A percentile compares a stretch with the other conserved stretches of the same genome.
phyloP scores from a whole-genome alignment of 2,888 invertebrate species.

The Drosophila emarginata region DNA sequence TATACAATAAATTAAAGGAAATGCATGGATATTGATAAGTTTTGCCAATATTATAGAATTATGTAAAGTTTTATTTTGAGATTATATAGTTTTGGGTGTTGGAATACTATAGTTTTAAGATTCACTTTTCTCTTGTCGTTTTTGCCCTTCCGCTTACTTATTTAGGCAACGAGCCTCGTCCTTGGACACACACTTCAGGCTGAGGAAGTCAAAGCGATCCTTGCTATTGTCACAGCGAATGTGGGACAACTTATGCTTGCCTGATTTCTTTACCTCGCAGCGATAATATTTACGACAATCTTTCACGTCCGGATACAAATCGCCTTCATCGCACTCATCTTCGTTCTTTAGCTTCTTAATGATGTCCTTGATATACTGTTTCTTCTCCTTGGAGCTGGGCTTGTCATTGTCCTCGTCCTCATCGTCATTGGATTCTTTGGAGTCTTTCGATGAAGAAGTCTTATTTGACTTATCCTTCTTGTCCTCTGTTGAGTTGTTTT shows the following conservation, averaged over 20 bases:
- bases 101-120: conserved; percentile 26
- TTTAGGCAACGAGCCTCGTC: conserved; percentile 58
- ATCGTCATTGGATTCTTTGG: conserved; percentile 40
- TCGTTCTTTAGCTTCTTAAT: conserved; percentile 64
- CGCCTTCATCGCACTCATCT: conserved; percentile 68
- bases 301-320: conserved; percentile 67
- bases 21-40: not conserved
- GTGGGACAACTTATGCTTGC: conserved; percentile 65
- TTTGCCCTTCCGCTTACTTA: conserved; percentile 36
- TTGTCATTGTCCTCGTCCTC: conserved; percentile 47
- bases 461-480: conserved; percentile 35
- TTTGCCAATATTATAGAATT: conserved; percentile 55
- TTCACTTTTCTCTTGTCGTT: conserved; percentile 23
- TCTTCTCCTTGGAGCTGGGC: conserved; percentile 58
- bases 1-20: conserved; percentile 1
- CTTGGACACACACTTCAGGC: conserved; percentile 56
- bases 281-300: conserved; percentile 76
- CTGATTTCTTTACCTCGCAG: conserved; percentile 67
- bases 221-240: conserved; percentile 63
- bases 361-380: conserved; percentile 62
- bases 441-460: conserved; percentile 22
- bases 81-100: conserved; percentile 33
- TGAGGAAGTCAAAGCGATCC: conserved; percentile 67
- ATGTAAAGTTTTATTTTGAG: conserved; percentile 43
- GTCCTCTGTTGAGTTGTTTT: conserved; percentile 25